Evolutionary conservation across 2,797 vertebrate genomes (phyloP).

Genomic region (Peromyscus melanophrys): DNA sequence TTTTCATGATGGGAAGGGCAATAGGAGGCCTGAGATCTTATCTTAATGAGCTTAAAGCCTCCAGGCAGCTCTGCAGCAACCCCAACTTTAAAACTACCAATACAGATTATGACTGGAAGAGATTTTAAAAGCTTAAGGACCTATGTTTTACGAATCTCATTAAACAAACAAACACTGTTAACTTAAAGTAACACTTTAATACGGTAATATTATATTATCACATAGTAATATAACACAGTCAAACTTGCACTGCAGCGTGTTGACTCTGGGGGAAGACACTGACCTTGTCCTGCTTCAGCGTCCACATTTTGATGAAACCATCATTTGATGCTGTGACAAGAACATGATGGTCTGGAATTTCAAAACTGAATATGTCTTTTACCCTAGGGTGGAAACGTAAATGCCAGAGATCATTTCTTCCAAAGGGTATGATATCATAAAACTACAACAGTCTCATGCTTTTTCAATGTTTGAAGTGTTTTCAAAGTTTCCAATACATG

Average conservation of each 20-base stretch:
- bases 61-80: background rate
- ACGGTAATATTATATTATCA: background rate
- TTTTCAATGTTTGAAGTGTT: background rate
- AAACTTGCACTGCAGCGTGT: background rate
- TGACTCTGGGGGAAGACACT: slow-evolving; percentile 57
- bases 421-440: background rate
- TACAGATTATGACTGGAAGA: background rate
- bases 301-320: slow-evolving; percentile 98
- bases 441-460: background rate
- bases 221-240: background rate
- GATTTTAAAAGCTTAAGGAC: background rate
- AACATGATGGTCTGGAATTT: slow-evolving; percentile 90
- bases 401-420: slow-evolving; percentile 32
- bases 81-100: background rate
- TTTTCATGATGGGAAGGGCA: background rate
- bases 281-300: slow-evolving; percentile 92
- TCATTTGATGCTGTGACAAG: slow-evolving; percentile 97
- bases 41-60: background rate
- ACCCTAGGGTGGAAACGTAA: slow-evolving; percentile 90
- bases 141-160: background rate
- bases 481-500: background rate
- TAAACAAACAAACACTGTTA: background rate
- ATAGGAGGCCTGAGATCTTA: background rate
- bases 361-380: slow-evolving; percentile 94
- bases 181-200: background rate